Conservation (phyloP, 1,140 invertebrate genomes). For the Cataglyphis hispanica region DNA sequence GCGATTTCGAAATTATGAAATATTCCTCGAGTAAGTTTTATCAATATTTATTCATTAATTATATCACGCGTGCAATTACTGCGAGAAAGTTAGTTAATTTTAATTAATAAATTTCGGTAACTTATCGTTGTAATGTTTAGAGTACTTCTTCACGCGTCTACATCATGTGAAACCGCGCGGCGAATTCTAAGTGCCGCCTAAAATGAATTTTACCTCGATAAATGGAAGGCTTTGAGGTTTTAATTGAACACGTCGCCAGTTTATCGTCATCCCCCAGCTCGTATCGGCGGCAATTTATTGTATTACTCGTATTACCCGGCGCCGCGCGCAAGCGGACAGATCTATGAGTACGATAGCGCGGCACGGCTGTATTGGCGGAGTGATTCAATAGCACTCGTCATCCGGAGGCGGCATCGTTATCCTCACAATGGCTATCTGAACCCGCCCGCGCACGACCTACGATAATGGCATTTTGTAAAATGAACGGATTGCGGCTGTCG, state of each 20-base stretch:
- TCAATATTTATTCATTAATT: neutral
- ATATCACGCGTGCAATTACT: neutral
- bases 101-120: neutral
- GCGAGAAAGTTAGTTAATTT: neutral
- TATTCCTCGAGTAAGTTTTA: neutral
- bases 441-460: slow-evolving; percentile 31
- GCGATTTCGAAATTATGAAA: neutral
- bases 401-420: slow-evolving; percentile 70
- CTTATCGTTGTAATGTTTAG: neutral
- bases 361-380: slow-evolving; percentile 64
- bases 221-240: slow-evolving; percentile 46
- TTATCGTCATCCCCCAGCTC: slow-evolving; percentile 56
- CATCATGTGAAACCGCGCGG: neutral
- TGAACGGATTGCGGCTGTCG: slow-evolving; percentile 61
- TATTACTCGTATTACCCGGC: slow-evolving; percentile 51
- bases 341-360: slow-evolving; percentile 53
- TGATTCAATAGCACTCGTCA: slow-evolving; percentile 73
- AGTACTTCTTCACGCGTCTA: neutral
- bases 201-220: slow-evolving; percentile 52
- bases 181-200: slow-evolving; percentile 34
- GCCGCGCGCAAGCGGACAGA: slow-evolving; percentile 41
- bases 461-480: slow-evolving; percentile 74
- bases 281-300: slow-evolving; percentile 57
- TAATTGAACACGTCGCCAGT: slow-evolving; percentile 53
- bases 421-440: slow-evolving; percentile 70